Percentiles rank a stretch among this genome's conserved stretches.
These are phyloP conservation scores for Kryptopterus vitreolus DNA, from an alignment of 2,797 vertebrate species.

Conservation along the genomic window DNA sequence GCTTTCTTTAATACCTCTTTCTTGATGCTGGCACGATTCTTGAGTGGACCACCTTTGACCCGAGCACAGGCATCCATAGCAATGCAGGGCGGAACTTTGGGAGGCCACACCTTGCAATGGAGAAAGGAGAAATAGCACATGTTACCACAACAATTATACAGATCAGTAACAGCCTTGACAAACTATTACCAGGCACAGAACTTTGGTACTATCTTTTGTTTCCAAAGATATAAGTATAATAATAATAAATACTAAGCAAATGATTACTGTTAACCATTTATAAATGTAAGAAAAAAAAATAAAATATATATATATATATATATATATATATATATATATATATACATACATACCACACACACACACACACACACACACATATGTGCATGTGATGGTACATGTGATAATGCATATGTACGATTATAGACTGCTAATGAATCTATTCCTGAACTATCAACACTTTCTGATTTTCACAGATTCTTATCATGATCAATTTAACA, in stretches of 20 bases:
- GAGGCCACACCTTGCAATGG: slow-evolving; percentile 62
- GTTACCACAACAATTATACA: not conserved
- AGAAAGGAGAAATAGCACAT: not conserved
- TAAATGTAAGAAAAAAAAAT: no score
- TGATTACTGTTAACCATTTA: not conserved
- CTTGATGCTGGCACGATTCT: slow-evolving; percentile 78
- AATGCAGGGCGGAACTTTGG: slow-evolving; percentile 44
- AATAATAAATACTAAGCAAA: not conserved
- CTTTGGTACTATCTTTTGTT: not conserved
- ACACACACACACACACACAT: no score
- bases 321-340: no score
- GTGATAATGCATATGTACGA: no score
- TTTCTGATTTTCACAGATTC: not conserved
- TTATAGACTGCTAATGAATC: not conserved
- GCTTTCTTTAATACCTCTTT: slow-evolving; percentile 77
- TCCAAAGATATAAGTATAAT: not conserved
- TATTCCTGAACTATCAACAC: not conserved
- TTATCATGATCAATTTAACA: not conserved
- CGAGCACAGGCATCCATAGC: slow-evolving; percentile 82
- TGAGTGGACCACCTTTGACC: slow-evolving; percentile 76
- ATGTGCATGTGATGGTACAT: no score
- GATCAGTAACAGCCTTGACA: not conserved
- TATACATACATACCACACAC: no score
- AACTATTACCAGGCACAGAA: not conserved
- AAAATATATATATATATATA: no score